Percentiles rank a stretch among this genome's conserved stretches.
phyloP scores from a whole-genome alignment of 1,140 invertebrate genomes.

The Pseudomyrmex sp. region DNA sequence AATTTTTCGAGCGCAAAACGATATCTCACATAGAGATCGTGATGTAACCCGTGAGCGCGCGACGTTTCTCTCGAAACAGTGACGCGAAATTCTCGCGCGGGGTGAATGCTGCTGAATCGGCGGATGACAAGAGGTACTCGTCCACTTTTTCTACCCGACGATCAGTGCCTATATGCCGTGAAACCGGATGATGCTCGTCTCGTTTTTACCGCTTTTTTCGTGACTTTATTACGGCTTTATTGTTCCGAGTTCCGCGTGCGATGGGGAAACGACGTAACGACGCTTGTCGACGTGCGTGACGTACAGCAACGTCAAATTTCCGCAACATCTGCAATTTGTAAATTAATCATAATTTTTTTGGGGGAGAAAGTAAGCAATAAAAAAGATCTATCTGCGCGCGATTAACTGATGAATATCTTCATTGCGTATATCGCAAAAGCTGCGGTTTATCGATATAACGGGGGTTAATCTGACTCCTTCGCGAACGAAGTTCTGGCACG shows the following conservation, averaged over 20 bases:
- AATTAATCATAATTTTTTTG: not conserved
- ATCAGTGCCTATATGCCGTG: constrained; percentile 19
- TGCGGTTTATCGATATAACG: constrained; percentile 23
- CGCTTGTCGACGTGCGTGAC: no score
- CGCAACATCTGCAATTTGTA: no score
- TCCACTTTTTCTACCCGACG: constrained; percentile 52
- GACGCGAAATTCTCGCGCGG: constrained; percentile 66
- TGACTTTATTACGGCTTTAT: not conserved
- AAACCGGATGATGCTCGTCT: constrained; percentile 30
- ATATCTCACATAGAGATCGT: constrained; percentile 51
- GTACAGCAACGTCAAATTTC: no score
- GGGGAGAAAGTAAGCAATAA: not conserved
- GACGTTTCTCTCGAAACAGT: constrained; percentile 75
- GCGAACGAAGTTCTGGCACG: constrained; percentile 56
- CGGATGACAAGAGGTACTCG: constrained; percentile 71
- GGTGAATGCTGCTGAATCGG: constrained; percentile 75
- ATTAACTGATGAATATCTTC: constrained; percentile 21
- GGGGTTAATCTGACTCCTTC: constrained; percentile 18
- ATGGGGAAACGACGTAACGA: no score
- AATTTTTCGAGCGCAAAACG: constrained; percentile 25
- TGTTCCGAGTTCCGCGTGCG: no score
- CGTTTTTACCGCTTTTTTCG: not conserved
- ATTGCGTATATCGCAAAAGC: constrained; percentile 5
- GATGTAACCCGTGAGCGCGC: constrained; percentile 69
- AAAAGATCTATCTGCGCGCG: not conserved